These are phyloP conservation scores for Drosophila ironensis DNA, from an alignment of 1,140 invertebrate species.

Conservation along the genomic window DNA sequence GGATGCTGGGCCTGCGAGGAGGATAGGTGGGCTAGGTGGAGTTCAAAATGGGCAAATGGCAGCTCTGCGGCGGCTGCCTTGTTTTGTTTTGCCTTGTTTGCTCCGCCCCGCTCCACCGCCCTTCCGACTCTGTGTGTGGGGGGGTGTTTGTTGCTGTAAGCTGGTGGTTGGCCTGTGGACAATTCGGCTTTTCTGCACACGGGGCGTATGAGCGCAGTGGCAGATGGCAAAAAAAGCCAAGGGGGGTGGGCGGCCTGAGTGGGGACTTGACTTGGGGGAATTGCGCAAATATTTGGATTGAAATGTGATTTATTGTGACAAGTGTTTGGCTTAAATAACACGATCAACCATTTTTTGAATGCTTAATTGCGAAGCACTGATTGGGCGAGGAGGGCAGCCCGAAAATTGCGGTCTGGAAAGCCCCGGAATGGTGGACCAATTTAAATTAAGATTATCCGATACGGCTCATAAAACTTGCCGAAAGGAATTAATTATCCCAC, in stretches of 20 bases:
- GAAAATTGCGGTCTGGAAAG: not conserved
- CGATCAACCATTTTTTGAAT: conserved; percentile 40
- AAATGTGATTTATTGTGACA: conserved; percentile 55
- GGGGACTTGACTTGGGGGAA: conserved; percentile 39
- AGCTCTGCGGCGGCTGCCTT: conserved; percentile 49
- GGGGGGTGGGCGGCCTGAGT: too few species aligned
- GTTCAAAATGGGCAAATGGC: conserved; percentile 53
- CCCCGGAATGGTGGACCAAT: conserved; percentile 23
- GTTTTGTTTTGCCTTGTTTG: conserved; percentile 54
- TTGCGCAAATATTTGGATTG: conserved; percentile 52
- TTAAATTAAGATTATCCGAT: conserved; percentile 45
- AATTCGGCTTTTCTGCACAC: conserved; percentile 43
- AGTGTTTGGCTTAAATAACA: conserved; percentile 53
- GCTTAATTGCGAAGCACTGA: conserved; percentile 27
- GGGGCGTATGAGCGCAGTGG: conserved; percentile 30
- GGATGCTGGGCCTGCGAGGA: not conserved
- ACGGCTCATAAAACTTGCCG: conserved; percentile 37
- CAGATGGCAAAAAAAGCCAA: not conserved
- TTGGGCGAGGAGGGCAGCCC: not conserved
- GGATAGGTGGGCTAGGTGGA: not conserved
- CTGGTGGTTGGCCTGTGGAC: conserved; percentile 45
- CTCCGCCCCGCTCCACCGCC: conserved; percentile 11
- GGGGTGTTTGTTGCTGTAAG: conserved; percentile 28
- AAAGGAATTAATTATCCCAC: too few species aligned
- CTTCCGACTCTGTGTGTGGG: conserved; percentile 1